A percentile compares a stretch with the other conserved stretches of the same genome.
Evolutionary conservation across 2,113 vertebrate genomes (phyloP).

Genomic region (Xenopus laevis): DNA sequence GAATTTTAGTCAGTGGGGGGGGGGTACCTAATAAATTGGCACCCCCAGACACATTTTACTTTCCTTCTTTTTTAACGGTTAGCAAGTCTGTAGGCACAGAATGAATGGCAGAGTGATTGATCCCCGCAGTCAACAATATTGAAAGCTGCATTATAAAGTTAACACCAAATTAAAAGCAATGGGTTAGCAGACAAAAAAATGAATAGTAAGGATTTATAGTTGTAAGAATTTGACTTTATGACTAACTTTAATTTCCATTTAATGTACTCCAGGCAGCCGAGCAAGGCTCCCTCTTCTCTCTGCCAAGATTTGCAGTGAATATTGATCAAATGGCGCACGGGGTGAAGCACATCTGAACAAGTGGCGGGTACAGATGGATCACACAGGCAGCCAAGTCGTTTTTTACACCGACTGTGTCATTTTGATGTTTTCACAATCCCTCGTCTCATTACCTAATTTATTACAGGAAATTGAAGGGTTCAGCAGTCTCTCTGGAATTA

Average conservation of each 20-base stretch:
- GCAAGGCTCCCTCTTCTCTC: background rate
- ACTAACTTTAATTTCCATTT: background rate
- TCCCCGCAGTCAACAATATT: no score
- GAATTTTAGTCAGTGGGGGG: no score
- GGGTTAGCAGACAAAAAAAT: no score
- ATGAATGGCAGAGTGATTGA: no score
- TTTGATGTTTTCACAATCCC: slow-evolving; percentile 38
- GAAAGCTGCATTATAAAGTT: no score
- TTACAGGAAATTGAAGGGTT: slow-evolving; percentile 42
- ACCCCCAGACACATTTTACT: no score
- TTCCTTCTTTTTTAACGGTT: no score
- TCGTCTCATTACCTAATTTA: slow-evolving; percentile 39
- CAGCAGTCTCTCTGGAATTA: slow-evolving; percentile 32
- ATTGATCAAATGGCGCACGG: slow-evolving; percentile 13
- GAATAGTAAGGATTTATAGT: background rate
- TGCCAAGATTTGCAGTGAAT: slow-evolving; percentile 17
- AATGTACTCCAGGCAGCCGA: background rate
- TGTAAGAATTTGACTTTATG: background rate
- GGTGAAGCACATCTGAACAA: slow-evolving; percentile 24
- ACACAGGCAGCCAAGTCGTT: slow-evolving; percentile 15
- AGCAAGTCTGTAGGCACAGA: no score
- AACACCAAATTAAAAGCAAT: no score
- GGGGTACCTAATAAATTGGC: no score
- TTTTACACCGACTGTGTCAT: slow-evolving; percentile 33
- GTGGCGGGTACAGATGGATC: background rate